Evolutionary conservation across 1,140 invertebrate genomes (phyloP), one percentile per base, ranked within the genome.

Genomic region (Babylonia areolata): DNA sequence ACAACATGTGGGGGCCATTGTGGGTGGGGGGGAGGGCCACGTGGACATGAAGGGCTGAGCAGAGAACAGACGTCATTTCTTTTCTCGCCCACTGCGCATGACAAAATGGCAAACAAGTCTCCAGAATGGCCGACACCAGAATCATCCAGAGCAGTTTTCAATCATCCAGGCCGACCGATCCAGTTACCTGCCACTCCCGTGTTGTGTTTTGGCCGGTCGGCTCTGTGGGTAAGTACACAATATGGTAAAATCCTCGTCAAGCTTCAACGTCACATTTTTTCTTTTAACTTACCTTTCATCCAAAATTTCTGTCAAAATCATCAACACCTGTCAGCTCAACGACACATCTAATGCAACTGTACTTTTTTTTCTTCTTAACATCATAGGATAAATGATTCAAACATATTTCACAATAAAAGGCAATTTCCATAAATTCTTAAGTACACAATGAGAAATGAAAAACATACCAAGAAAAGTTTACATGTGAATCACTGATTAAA

Each of bases 181-280:
- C 82, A 69, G 82, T 84, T 84, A 84, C 82, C 82, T 84, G 82
- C 82, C 40, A 39, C 31, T 64, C 82, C 51, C 28, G 82, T 37
- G 64, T 37, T 39, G 39, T 31, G 9, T 73, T 73, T 73, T 75
- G 31, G 82, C 64, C 82, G 82, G 64, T 84, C 64, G 82, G 64
- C 82, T 84, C 64, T 84, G 82, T 73, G 39, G 40, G 82, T 75
- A 42, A 73, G 69, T 58, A 84, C 64, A 84, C 82, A 84, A 37
- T 12, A 84, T n/a, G 82, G 69, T 84, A 84, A 84, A 84, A 84
- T 42, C 37, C 82, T 31, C 64, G 40, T 84, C 69, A 84, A 73
- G 46, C 28, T 82, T 46, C 23, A 15, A 12, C 39, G 37, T 31
- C 23, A 40, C 40, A 42, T n/a, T 64, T 82, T 6, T 40, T 58